Percentiles rank a stretch among this genome's conserved stretches.
These are phyloP conservation scores for Meteorus colon DNA, from an alignment of 2,888 invertebrate genomes.

Conservation along the genomic window DNA sequence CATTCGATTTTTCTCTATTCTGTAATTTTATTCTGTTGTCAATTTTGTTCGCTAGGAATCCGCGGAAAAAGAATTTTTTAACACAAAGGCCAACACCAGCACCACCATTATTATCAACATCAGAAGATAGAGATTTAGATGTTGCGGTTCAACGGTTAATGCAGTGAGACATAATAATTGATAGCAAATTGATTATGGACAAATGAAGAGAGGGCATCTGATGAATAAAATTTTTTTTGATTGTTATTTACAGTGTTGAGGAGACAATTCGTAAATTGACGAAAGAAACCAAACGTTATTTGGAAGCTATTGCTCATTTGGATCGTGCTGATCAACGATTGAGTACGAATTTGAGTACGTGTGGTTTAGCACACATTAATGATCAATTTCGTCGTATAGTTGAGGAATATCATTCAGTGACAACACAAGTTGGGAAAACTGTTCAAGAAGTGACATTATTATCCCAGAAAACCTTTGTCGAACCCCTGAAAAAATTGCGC, in stretches of 20 bases:
- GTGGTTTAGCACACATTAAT: constrained; percentile 70
- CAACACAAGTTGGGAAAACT: constrained; percentile 68
- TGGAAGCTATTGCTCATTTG: constrained; percentile 64
- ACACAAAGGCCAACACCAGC: constrained; percentile 68
- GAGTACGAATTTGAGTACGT: constrained; percentile 70
- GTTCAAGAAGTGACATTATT: constrained; percentile 64
- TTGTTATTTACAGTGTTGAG: constrained; percentile 63
- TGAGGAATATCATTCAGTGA: constrained; percentile 73
- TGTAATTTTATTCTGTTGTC: neutral
- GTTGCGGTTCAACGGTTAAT: constrained; percentile 69
- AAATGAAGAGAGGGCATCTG: too few relatives aligned
- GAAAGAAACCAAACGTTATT: constrained; percentile 72
- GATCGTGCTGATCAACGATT: constrained; percentile 71
- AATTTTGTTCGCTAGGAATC: constrained; percentile 63
- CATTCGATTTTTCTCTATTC: neutral
- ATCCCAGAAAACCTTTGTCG: constrained; percentile 70
- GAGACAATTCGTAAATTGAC: constrained; percentile 67
- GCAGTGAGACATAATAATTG: constrained; percentile 58
- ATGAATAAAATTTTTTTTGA: neutral
- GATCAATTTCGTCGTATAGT: constrained; percentile 70
- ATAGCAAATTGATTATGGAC: neutral
- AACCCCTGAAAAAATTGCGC: constrained; percentile 72
- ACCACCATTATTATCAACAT: constrained; percentile 62
- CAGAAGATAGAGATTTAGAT: constrained; percentile 69
- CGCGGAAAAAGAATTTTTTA: constrained; percentile 64